Evolutionary conservation across 2,113 vertebrate genomes (phyloP).

Genomic region (Cyanocitta stelleri): DNA sequence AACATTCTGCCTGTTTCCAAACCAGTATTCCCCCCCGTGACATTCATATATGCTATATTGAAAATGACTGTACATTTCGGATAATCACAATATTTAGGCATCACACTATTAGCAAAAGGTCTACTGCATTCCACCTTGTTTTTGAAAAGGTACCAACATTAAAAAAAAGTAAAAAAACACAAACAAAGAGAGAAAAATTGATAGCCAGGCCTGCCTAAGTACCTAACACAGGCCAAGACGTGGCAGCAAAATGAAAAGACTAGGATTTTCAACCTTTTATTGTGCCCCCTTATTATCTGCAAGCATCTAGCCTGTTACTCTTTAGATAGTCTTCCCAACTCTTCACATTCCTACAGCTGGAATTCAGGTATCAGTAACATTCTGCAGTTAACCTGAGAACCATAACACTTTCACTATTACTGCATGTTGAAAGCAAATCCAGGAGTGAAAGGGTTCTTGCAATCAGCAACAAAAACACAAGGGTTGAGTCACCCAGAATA

Average conservation of each 20-base stretch:
- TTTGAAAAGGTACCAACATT: neutral
- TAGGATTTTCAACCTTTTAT: neutral
- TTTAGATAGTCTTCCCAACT: neutral
- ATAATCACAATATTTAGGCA: neutral
- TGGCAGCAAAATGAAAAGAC: neutral
- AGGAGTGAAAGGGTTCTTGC: neutral
- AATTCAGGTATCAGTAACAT: neutral
- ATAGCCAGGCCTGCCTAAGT: neutral
- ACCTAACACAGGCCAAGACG: neutral
- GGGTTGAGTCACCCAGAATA: neutral
- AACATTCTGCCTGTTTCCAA: neutral
- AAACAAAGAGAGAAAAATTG: neutral
- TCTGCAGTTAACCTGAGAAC: neutral
- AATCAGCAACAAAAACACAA: neutral
- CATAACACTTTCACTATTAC: neutral
- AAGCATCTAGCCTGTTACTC: neutral
- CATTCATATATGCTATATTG: neutral
- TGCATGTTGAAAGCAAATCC: neutral
- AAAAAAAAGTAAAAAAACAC: neutral
- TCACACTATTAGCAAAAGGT: neutral
- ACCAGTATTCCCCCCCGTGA: neutral
- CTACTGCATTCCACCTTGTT: neutral
- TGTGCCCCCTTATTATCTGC: neutral
- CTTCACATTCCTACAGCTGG: neutral
- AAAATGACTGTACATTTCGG: neutral